Evolutionary conservation across 2,797 vertebrate genomes (phyloP), one percentile per base, ranked within the genome.

Genomic region (Ceyx erithaca): DNA sequence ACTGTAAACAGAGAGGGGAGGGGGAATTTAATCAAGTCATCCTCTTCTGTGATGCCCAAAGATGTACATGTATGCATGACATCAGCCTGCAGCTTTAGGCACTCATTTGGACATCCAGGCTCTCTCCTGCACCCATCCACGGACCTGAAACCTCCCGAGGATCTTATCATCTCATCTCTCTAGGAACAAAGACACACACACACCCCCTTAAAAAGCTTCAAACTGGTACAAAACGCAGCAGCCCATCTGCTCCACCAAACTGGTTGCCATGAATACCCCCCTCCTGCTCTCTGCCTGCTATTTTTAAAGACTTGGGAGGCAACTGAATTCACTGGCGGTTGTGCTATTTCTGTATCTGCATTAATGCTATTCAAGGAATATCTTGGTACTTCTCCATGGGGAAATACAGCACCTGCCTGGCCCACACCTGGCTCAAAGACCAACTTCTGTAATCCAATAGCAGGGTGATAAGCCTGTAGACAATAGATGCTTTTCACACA

Each of bases 291-390:
- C 21, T 1, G 26, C 20, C 45, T 93, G 84, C 93, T 92, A 95
- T 95, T 94, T 96, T 95, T 96, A 88, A 94, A 92, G 73, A 46
- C 59, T 92, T 84, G 52, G 81, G 88, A 94, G 80, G 96, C 71
- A 89, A 71, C 49, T 51, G 76, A 92, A 94, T 69, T 90, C 86
- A 87, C 58, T 63, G 75, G 66, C 2, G 5, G 61, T 28, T 80
- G 67, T 40, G 72, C 89, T 93, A 91, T 86, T 93, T 91, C 43
- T 48, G 61, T 84, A 63, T 68, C 80, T 87, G 48, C 54, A 92
- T 89, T 90, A 87, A 94, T 78, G 58, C 30, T 58, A 84, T 78
- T 77, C 41, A 63, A 59, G 67, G 87, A 59, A 76, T 51, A 41
- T 10, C 80, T 5, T 5, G 5, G 31, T 31, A 37, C 35, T 52